A percentile compares a stretch with the other conserved stretches of the same genome.
phyloP scores from a whole-genome alignment of 1,140 invertebrate species.

The Anoplophora glabripennis region DNA sequence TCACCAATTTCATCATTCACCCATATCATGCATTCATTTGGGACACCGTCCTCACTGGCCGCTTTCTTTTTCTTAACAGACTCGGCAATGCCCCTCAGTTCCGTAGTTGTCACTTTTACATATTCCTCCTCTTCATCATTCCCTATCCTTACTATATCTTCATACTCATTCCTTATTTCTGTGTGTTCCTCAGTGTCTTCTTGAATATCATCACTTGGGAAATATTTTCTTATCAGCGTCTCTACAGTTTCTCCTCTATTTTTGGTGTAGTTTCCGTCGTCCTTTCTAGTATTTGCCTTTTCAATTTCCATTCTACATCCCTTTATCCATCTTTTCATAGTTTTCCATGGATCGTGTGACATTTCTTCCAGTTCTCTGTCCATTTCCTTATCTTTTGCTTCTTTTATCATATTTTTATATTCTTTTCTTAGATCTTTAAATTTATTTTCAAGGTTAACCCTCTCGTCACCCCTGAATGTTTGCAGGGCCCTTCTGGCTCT shows the following conservation, averaged over 20 bases:
- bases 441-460: too few species aligned
- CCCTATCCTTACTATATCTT: background rate
- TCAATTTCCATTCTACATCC: background rate
- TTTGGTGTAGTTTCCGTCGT: conserved; percentile 1
- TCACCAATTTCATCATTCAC: background rate
- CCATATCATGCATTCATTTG: conserved; percentile 6
- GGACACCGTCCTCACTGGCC: background rate
- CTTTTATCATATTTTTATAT: background rate
- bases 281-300: conserved; percentile 6
- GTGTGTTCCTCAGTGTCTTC: background rate
- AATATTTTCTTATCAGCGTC: background rate
- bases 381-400: background rate
- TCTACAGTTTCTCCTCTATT: conserved; percentile 1
- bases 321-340: background rate
- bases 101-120: background rate
- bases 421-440: background rate
- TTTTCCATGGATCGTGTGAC: background rate
- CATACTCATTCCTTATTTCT: background rate
- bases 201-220: background rate
- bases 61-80: background rate
- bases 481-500: too few species aligned
- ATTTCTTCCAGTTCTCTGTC: background rate
- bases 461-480: too few species aligned
- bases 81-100: background rate
- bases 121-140: background rate